Percentiles rank a stretch among this genome's conserved stretches.
phyloP scores from a whole-genome alignment of 1,140 invertebrate species.

The Lordiphosa mommai region DNA sequence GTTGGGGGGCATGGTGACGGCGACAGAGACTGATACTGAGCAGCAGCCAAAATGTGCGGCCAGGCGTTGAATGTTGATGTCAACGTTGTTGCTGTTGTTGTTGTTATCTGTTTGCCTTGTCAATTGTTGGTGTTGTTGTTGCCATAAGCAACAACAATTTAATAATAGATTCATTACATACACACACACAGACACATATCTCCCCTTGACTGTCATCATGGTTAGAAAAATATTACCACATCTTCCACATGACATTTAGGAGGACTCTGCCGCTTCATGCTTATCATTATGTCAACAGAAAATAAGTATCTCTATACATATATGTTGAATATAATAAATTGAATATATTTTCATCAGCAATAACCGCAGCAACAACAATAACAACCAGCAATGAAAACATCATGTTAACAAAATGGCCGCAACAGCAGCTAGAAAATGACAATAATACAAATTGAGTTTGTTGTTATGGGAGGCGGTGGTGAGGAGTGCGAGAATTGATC shows the following conservation, averaged over 20 bases:
- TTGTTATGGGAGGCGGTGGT: too few species aligned
- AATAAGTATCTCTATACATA: conserved; percentile 64
- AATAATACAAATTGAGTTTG: conserved; percentile 28
- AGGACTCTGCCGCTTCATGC: conserved; percentile 35
- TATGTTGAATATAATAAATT: conserved; percentile 65
- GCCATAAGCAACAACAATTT: conserved; percentile 69
- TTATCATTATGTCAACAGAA: conserved; percentile 65
- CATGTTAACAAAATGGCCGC: conserved; percentile 64
- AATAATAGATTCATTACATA: conserved; percentile 75
- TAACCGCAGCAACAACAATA: conserved; percentile 54
- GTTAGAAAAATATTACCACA: conserved; percentile 44
- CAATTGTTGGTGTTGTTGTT: conserved; percentile 45
- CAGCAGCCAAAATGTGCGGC: conserved; percentile 32
- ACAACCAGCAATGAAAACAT: conserved; percentile 47
- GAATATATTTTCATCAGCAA: conserved; percentile 76
- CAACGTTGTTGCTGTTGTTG: conserved; percentile 44
- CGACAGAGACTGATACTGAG: not conserved
- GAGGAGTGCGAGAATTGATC: conserved; percentile 6
- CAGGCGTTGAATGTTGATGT: conserved; percentile 40
- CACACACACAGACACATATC: conserved; percentile 20
- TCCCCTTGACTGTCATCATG: conserved; percentile 22
- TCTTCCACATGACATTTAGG: conserved; percentile 37
- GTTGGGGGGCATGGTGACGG: not conserved
- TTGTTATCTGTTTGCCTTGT: conserved; percentile 34
- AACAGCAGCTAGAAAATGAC: conserved; percentile 27